A percentile compares a stretch with the other conserved stretches of the same genome.
Evolutionary conservation across 2,888 invertebrate genomes (phyloP).

Genomic region (Drosophila demipolita): DNA sequence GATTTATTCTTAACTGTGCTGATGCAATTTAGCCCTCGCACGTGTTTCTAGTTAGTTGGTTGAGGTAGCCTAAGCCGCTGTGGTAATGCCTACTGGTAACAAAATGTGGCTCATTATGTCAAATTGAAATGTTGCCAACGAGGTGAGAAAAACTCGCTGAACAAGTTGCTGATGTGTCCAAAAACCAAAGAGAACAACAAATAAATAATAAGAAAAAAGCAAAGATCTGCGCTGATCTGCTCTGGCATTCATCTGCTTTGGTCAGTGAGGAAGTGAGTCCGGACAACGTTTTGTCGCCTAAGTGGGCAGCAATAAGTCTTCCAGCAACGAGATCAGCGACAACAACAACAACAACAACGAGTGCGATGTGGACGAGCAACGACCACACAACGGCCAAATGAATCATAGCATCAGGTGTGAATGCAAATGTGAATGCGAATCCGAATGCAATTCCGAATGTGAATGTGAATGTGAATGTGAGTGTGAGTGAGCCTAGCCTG

Average conservation of each 20-base stretch:
- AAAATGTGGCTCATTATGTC: constrained; percentile 85
- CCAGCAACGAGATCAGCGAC: constrained; percentile 6
- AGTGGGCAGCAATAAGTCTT: constrained; percentile 76
- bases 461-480: constrained; percentile 29
- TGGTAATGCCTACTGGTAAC: constrained; percentile 61
- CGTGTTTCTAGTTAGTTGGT: constrained; percentile 32
- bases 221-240: constrained; percentile 21
- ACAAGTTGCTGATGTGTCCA: constrained; percentile 48
- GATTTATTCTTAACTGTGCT: constrained; percentile 14
- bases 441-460: constrained; percentile 20
- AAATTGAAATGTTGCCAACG: constrained; percentile 84
- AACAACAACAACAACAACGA: constrained; percentile 4
- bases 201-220: constrained; percentile 5
- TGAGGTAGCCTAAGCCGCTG: constrained; percentile 36
- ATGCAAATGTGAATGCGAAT: constrained; percentile 2
- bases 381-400: constrained; percentile 70
- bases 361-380: constrained; percentile 37
- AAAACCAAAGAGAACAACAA: not conserved
- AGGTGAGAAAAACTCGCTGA: constrained; percentile 55
- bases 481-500: constrained; percentile 13
- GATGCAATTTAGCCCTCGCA: constrained; percentile 1
- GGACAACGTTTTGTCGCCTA: constrained; percentile 78
- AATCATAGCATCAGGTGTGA: constrained; percentile 57
- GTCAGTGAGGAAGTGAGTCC: constrained; percentile 50
- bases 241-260: constrained; percentile 25